phyloP scores from a whole-genome alignment of 2,113 vertebrate species.

The Ibidorhyncha struthersii region DNA sequence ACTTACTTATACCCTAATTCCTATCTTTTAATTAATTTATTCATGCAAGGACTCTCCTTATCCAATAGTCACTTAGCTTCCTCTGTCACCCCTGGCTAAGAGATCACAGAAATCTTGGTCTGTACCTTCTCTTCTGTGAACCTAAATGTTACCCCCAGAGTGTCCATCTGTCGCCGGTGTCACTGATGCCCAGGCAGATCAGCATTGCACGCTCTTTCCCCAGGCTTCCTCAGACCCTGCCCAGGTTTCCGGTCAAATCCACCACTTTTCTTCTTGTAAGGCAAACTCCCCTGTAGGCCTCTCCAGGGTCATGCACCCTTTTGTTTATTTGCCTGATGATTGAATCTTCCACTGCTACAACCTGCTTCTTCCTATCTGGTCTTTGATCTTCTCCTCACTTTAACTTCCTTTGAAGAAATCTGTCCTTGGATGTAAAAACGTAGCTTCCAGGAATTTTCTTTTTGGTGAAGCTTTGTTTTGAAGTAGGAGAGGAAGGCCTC shows the following conservation, averaged over 20 bases:
- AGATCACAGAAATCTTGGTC: neutral
- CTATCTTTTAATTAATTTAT: neutral
- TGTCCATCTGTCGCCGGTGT: neutral
- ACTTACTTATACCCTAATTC: neutral
- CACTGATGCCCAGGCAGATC: neutral
- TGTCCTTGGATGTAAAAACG: slow-evolving; percentile 34
- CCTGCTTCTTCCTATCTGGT: slow-evolving; percentile 41
- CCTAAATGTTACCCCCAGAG: neutral
- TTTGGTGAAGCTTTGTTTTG: slow-evolving; percentile 29
- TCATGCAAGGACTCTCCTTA: neutral
- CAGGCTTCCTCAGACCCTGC: neutral
- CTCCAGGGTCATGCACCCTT: neutral
- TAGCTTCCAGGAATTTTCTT: slow-evolving; percentile 62
- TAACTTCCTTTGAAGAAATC: slow-evolving; percentile 42
- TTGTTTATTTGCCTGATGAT: slow-evolving; percentile 50
- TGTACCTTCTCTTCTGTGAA: neutral
- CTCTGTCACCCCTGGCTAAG: neutral
- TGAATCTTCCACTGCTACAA: slow-evolving; percentile 34
- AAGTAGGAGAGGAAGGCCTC: neutral
- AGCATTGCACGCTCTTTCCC: neutral
- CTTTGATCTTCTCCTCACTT: slow-evolving; percentile 37
- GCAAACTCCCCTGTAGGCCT: neutral
- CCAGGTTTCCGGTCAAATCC: slow-evolving; percentile 14
- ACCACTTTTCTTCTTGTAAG: neutral
- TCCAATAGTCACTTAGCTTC: neutral